phyloP scores from a whole-genome alignment of 1,140 invertebrate species.

The Drosophila subpulchrella region DNA sequence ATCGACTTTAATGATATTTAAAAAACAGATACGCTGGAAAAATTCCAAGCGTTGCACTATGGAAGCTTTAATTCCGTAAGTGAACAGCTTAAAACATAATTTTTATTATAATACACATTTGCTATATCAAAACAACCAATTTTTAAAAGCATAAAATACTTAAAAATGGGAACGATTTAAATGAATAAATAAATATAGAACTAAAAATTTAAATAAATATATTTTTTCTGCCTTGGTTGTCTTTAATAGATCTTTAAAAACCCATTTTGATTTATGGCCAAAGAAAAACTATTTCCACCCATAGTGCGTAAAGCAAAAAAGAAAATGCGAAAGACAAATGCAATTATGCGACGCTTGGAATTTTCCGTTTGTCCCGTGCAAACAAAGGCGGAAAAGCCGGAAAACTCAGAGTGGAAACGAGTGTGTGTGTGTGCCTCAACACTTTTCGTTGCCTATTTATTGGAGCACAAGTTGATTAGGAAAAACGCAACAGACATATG shows the following conservation, averaged over 20 bases:
- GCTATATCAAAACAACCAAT: too few relatives aligned
- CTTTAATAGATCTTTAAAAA: background rate
- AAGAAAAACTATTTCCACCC: background rate
- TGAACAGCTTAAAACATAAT: too few relatives aligned
- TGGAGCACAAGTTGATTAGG: conserved; percentile 56
- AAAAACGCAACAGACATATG: conserved; percentile 42
- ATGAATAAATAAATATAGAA: too few relatives aligned
- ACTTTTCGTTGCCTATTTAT: conserved; percentile 62
- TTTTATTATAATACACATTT: too few relatives aligned
- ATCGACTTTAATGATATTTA: conserved; percentile 66
- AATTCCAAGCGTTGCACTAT: conserved; percentile 15
- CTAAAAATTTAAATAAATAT: too few relatives aligned
- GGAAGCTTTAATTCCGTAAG: background rate
- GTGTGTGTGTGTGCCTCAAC: conserved; percentile 14
- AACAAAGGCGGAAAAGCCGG: conserved; percentile 41
- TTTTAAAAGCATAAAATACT: too few relatives aligned
- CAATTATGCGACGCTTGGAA: conserved; percentile 49
- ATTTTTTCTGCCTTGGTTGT: background rate
- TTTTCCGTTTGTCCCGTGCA: conserved; percentile 25
- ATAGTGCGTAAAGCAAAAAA: background rate
- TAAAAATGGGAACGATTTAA: too few relatives aligned
- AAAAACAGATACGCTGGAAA: conserved; percentile 46
- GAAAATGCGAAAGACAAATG: conserved; percentile 61
- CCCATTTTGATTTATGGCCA: background rate
- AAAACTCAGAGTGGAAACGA: conserved; percentile 15